These are phyloP conservation scores for Quadroppia sp. DNA, from an alignment of 2,888 invertebrate species.

Conservation along the genomic window DNA sequence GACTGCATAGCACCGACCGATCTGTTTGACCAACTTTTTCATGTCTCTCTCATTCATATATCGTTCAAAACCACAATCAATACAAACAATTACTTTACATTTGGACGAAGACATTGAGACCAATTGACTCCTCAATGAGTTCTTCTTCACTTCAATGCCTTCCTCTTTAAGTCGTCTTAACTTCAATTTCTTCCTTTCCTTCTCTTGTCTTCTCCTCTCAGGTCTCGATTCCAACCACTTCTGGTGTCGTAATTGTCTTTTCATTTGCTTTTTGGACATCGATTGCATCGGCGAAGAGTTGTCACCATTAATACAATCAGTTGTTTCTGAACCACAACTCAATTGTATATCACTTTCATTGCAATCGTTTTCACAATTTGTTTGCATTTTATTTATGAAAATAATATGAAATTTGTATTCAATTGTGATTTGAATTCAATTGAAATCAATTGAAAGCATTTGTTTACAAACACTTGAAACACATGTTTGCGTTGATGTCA, in stretches of 20 bases:
- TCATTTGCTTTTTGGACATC: conserved; percentile 62
- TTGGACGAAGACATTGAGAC: conserved; percentile 65
- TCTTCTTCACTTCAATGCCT: conserved; percentile 59
- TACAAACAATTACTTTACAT: conserved; percentile 67
- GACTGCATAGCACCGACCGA: conserved; percentile 81
- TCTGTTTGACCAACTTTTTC: conserved; percentile 81
- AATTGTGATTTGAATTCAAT: no score
- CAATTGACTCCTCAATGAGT: conserved; percentile 68
- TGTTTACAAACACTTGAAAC: no score
- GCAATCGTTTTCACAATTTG: conserved; percentile 7
- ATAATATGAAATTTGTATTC: no score
- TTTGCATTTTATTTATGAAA: not conserved
- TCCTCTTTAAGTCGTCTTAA: conserved; percentile 65
- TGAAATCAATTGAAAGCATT: no score
- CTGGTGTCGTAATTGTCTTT: conserved; percentile 65
- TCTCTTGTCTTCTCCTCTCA: conserved; percentile 66
- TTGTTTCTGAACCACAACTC: not conserved
- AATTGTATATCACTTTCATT: not conserved
- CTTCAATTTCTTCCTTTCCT: conserved; percentile 66
- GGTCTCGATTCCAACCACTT: conserved; percentile 69
- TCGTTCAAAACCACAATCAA: conserved; percentile 87
- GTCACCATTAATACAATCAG: not conserved
- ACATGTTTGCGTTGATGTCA: no score
- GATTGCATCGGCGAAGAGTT: not conserved
- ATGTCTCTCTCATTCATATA: conserved; percentile 82